phyloP scores from a whole-genome alignment of 2,888 invertebrate genomes.

The Hedya salicella region DNA sequence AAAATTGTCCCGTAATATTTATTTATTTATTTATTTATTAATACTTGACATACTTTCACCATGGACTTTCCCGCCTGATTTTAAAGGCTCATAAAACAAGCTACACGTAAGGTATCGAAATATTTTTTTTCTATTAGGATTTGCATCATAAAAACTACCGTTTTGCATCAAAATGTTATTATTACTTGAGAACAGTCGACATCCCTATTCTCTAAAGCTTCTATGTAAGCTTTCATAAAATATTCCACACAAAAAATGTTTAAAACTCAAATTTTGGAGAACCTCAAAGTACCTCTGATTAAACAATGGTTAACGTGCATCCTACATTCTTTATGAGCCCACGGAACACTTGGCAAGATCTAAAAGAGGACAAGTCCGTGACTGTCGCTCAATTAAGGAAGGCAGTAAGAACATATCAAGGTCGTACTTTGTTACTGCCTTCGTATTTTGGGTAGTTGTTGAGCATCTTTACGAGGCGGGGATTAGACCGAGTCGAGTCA shows the following conservation, averaged over 20 bases:
- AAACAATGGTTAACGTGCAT: too few relatives aligned
- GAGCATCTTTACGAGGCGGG: constrained; percentile 39
- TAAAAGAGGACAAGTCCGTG: constrained; percentile 18
- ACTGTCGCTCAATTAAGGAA: constrained; percentile 10
- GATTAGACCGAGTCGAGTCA: constrained; percentile 48
- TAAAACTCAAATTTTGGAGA: background rate
- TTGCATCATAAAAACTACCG: too few relatives aligned
- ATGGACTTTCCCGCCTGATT: too few relatives aligned
- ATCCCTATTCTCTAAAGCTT: too few relatives aligned
- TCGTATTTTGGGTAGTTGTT: constrained; percentile 9
- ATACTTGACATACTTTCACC: too few relatives aligned
- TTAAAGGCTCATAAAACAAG: too few relatives aligned
- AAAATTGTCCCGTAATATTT: too few relatives aligned
- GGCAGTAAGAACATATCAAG: constrained; percentile 14
- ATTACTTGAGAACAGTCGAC: too few relatives aligned
- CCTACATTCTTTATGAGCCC: constrained; percentile 18
- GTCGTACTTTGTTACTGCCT: constrained; percentile 14
- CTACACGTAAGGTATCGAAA: too few relatives aligned
- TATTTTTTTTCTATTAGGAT: too few relatives aligned
- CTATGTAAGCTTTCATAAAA: background rate
- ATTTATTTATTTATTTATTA: too few relatives aligned
- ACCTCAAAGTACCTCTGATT: background rate
- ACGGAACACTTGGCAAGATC: constrained; percentile 18
- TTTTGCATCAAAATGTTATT: too few relatives aligned
- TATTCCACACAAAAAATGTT: background rate